phyloP scores from a whole-genome alignment of 2,888 invertebrate species.

The Chloroclystis v-ata region DNA sequence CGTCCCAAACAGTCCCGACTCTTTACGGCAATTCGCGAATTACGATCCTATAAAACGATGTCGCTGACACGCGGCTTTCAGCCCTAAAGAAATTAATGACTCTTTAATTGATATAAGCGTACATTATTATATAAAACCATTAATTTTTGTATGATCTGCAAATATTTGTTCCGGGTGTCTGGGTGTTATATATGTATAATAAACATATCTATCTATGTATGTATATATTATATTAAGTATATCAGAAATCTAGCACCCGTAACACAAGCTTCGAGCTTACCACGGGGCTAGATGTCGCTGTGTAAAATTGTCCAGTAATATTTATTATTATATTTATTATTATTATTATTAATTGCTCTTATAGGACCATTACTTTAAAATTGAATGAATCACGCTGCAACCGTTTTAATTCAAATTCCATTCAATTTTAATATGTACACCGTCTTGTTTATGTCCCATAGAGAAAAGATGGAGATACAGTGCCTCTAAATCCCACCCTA shows the following conservation, averaged over 20 bases:
- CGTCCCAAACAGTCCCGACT: slow-evolving; percentile 47
- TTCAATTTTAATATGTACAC: neutral
- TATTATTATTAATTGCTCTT: slow-evolving; percentile 34
- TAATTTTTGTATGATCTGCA: too few species aligned
- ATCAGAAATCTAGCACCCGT: too few species aligned
- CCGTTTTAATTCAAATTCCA: slow-evolving; percentile 4
- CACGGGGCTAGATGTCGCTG: too few species aligned
- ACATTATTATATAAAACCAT: slow-evolving; percentile 34
- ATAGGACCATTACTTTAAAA: slow-evolving; percentile 18
- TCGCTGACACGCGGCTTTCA: slow-evolving; percentile 49
- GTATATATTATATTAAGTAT: too few species aligned
- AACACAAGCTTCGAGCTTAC: too few species aligned
- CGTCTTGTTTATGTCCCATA: slow-evolving; percentile 3
- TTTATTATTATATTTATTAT: too few species aligned
- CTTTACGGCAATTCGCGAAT: slow-evolving; percentile 60
- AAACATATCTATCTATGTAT: too few species aligned
- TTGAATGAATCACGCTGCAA: neutral
- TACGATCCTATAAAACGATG: slow-evolving; percentile 57
- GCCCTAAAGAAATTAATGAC: slow-evolving; percentile 50
- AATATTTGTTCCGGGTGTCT: too few species aligned
- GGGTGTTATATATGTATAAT: too few species aligned
- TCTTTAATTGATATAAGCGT: slow-evolving; percentile 54
- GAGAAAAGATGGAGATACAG: slow-evolving; percentile 1
- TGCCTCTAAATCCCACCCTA: slow-evolving; percentile 19
- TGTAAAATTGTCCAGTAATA: too few species aligned